Evolutionary conservation across 2,113 vertebrate genomes (phyloP).

Genomic region (Carollia perspicillata): DNA sequence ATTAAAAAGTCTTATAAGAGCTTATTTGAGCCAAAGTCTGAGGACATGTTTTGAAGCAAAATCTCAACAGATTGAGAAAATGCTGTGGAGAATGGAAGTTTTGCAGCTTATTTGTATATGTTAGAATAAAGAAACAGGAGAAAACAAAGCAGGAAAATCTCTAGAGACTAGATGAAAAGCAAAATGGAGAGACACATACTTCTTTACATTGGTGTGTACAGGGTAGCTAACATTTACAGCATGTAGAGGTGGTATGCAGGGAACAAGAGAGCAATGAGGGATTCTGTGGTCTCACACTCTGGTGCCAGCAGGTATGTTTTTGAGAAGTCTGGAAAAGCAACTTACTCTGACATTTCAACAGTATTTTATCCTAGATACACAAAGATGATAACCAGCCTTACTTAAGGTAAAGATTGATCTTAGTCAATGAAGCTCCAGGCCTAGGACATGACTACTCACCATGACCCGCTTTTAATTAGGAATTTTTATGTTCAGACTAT

Average conservation of each 20-base stretch:
- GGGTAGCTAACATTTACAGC: neutral
- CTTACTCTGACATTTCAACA: neutral
- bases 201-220: neutral
- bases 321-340: neutral
- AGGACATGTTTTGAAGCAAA: neutral
- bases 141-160: neutral
- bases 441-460: neutral
- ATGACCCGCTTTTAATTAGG: neutral
- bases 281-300: neutral
- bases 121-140: neutral
- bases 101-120: neutral
- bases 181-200: neutral
- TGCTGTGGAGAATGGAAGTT: neutral
- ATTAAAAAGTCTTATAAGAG: neutral
- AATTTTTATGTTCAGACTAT: neutral
- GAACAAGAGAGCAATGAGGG: neutral
- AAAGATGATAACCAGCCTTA: neutral
- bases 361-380: neutral
- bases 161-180: neutral
- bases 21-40: neutral
- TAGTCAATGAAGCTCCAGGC: neutral
- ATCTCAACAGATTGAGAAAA: neutral
- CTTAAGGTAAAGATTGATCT: neutral
- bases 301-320: neutral
- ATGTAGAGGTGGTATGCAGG: neutral